Percentiles rank a stretch among this genome's conserved stretches.
Evolutionary conservation across 2,797 vertebrate species (phyloP).

Genomic region (Rhadinocentrus ornatus): DNA sequence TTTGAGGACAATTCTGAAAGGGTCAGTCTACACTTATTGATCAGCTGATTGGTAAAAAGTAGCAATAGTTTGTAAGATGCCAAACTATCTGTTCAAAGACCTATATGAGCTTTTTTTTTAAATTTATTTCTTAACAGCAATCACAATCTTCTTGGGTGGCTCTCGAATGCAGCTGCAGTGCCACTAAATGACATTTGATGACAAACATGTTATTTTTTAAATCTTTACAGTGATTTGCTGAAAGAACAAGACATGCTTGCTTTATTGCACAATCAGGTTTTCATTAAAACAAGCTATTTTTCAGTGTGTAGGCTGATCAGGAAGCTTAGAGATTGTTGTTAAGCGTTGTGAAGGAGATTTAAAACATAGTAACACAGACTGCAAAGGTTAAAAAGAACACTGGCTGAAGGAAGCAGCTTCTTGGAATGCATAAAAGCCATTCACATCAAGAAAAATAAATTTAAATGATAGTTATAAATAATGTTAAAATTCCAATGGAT

Average conservation of each 20-base stretch:
- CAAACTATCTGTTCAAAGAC: background rate
- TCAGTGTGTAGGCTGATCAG: slow-evolving; percentile 1
- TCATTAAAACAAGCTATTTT: background rate
- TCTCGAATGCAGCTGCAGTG: background rate
- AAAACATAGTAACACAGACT: background rate
- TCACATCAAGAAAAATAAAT: background rate
- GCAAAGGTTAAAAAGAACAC: background rate
- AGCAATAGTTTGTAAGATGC: background rate
- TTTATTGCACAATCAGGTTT: background rate
- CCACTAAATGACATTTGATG: background rate
- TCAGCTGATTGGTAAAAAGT: background rate
- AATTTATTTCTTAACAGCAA: background rate
- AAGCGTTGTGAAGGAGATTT: background rate
- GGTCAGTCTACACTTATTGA: background rate
- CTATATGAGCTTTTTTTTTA: background rate
- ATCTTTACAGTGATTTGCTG: background rate
- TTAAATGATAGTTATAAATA: background rate
- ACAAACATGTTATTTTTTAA: background rate
- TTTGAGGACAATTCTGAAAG: background rate
- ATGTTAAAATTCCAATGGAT: background rate
- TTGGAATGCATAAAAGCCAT: background rate
- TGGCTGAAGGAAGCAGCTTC: background rate
- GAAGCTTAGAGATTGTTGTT: background rate
- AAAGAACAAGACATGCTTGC: background rate
- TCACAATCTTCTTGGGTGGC: background rate